Evolutionary conservation across 1,140 invertebrate genomes (phyloP), one percentile per base, ranked within the genome.

Genomic region (Plutomurus gul): DNA sequence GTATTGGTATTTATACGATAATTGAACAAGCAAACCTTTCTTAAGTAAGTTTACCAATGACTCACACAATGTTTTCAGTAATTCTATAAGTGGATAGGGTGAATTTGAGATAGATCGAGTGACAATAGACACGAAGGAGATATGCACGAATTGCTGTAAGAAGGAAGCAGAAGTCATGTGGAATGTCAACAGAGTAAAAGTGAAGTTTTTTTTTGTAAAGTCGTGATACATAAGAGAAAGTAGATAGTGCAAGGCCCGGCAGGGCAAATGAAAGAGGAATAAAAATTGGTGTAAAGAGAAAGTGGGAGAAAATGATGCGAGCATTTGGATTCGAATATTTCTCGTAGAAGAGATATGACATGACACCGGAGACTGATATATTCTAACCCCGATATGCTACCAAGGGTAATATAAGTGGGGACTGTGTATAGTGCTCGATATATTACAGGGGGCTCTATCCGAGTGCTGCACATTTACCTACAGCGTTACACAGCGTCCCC

Each of bases 291-390:
- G 56, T 30, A 65, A 65, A 33, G 56, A 27, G 56, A 65, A 60
- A 65, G 56, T 65, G 56, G 56, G 27, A 36, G 27, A 65, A 30
- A 65, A 65, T 65, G 56, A 65, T 65, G 56, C 11, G 56, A 65
- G 27, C 56, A 65, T 65, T 65, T 65, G 56, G 56, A 65, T 65
- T 65, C 56, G 56, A 65, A 65, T 65, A 33, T 65, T 65, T 65
- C 56, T 65, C 36, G 56, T 65, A 36, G 22, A 33, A 65, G 25
- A 65, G 56, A 65, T 30, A 65, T 65, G 56, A 65, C 56, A 65
- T 65, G 56, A 65, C 56, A 65, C 27, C 27, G 27, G 56, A 65
- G 56, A 65, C 56, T 65, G 56, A 65, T 65, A 65, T 65, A 30
- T 30, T 65, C 36, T 65, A 65, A 36, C 56, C 36, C 16, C 36